These are phyloP conservation scores for Dilophus febrilis DNA, from an alignment of 2,888 invertebrate species.

Conservation along the genomic window DNA sequence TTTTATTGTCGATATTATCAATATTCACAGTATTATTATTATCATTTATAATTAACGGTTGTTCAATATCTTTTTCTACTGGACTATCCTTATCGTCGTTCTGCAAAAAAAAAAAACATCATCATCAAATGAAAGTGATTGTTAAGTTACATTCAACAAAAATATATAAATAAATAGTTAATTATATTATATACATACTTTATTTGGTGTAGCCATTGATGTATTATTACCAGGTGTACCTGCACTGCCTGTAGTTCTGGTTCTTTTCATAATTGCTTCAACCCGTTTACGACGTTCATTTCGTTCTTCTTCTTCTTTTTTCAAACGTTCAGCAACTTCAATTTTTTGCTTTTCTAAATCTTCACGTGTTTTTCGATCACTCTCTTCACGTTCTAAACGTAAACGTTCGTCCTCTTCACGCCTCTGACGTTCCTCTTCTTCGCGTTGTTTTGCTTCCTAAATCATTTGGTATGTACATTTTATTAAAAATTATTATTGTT, in stretches of 20 bases:
- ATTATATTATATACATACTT: conserved; percentile 16
- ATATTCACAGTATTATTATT: not conserved
- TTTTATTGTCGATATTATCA: not conserved
- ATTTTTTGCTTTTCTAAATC: conserved; percentile 69
- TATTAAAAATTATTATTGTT: not conserved
- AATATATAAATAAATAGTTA: not conserved
- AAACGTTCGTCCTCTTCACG: conserved; percentile 45
- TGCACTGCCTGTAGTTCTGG: conserved; percentile 33
- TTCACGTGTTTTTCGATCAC: conserved; percentile 63
- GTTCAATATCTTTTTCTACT: conserved; percentile 13
- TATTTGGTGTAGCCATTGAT: conserved; percentile 22
- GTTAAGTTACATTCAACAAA: not conserved
- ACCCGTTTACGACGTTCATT: conserved; percentile 76
- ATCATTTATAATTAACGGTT: too few species aligned
- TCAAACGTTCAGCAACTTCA: conserved; percentile 67
- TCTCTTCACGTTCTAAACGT: conserved; percentile 54
- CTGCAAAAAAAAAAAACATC: not conserved
- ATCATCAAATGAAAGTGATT: too few species aligned
- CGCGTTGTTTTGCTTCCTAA: conserved; percentile 58
- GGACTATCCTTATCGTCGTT: conserved; percentile 15
- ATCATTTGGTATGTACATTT: conserved; percentile 9
- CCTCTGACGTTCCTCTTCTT: conserved; percentile 53
- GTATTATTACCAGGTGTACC: conserved; percentile 14
- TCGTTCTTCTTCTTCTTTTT: conserved; percentile 77
- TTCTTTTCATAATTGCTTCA: conserved; percentile 83